Conservation (phyloP, 1,140 invertebrate species). For the Helicoverpa armigera region DNA sequence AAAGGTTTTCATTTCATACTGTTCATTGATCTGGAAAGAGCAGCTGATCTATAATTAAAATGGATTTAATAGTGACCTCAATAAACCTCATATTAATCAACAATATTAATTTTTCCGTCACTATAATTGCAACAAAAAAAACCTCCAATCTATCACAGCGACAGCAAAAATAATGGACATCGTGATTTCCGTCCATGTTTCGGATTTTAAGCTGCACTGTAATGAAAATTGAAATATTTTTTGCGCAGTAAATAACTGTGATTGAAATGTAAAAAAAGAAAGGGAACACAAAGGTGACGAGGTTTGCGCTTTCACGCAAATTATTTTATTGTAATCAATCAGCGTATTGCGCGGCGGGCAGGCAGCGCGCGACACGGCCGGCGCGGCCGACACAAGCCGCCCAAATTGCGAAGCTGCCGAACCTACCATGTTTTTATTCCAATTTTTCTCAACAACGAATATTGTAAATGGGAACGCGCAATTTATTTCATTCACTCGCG, state of each 20-base stretch:
- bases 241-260: slow-evolving; percentile 38
- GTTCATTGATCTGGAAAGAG: no score
- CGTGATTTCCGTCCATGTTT: background rate
- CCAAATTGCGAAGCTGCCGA: slow-evolving; percentile 74
- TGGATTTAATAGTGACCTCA: no score
- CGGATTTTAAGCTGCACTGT: slow-evolving; percentile 26
- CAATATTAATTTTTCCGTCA: no score
- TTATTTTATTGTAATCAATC: slow-evolving; percentile 78
- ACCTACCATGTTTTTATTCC: slow-evolving; percentile 71
- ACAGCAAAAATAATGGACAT: background rate
- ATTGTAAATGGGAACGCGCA: slow-evolving; percentile 77
- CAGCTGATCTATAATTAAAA: no score
- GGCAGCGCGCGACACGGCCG: slow-evolving; percentile 14
- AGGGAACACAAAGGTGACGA: slow-evolving; percentile 51
- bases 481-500: slow-evolving; percentile 78
- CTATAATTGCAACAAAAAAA: background rate
- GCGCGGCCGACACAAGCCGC: slow-evolving; percentile 57
- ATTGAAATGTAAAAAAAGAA: slow-evolving; percentile 50
- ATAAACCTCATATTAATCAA: no score
- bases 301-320: slow-evolving; percentile 67
- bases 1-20: no score
- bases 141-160: slow-evolving; percentile 4
- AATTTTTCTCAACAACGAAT: slow-evolving; percentile 73
- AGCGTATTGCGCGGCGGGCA: slow-evolving; percentile 60
- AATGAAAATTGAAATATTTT: slow-evolving; percentile 42